phyloP scores from a whole-genome alignment of 2,888 invertebrate species.

The Candidula unifasciata region DNA sequence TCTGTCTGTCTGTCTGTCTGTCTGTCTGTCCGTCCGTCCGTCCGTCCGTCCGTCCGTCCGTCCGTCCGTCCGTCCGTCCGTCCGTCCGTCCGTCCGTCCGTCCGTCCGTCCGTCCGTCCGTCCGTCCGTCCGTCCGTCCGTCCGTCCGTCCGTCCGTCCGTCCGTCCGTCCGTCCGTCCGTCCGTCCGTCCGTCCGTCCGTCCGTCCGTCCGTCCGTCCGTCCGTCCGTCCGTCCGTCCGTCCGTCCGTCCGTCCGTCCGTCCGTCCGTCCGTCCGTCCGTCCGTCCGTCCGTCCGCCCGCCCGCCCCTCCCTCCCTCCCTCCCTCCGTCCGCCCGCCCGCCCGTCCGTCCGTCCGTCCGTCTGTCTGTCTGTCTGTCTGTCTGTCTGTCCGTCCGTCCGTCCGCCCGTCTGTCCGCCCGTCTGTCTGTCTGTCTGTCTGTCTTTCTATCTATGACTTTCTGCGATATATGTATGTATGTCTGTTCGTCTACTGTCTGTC shows the following conservation, averaged over 20 bases:
- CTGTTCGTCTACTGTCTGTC: too few relatives aligned
- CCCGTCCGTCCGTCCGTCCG: not conserved
- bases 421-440: slow-evolving; percentile 2
- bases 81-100: too few relatives aligned
- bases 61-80: not conserved
- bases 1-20: not conserved
- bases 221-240: not conserved
- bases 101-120: too few relatives aligned
- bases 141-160: too few relatives aligned
- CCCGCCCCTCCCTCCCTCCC: not conserved
- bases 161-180: not conserved
- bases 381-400: not conserved
- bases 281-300: not conserved
- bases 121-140: too few relatives aligned
- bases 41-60: not conserved
- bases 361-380: not conserved
- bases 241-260: not conserved
- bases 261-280: not conserved
- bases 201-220: not conserved
- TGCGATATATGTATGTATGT: too few relatives aligned
- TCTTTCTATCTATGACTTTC: not conserved
- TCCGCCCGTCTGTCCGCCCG: not conserved
- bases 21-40: not conserved
- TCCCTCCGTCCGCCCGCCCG: not conserved
- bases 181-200: not conserved